Conservation (phyloP, 2,888 invertebrate genomes). For the Ramazzottius varieornatus region DNA sequence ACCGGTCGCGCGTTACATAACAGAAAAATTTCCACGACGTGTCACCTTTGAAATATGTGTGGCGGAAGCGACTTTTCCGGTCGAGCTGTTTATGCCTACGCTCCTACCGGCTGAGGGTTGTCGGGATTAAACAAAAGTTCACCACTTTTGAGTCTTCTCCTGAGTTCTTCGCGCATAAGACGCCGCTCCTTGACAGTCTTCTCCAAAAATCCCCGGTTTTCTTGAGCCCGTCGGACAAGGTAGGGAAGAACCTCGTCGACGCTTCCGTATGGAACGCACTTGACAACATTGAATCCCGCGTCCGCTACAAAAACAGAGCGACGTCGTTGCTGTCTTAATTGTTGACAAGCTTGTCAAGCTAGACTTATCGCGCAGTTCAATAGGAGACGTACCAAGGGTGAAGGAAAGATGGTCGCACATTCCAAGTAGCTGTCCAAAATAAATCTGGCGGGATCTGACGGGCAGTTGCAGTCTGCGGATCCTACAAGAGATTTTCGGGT, state of each 20-base stretch:
- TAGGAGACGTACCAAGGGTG: conserved; percentile 62
- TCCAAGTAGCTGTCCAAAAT: conserved; percentile 91
- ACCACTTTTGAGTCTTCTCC: conserved; percentile 43
- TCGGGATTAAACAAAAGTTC: conserved; percentile 22
- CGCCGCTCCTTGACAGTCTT: conserved; percentile 77
- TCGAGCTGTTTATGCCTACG: too few relatives aligned
- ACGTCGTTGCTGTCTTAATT: neutral
- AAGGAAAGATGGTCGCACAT: conserved; percentile 99
- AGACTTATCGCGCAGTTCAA: too few relatives aligned
- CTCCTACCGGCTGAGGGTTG: too few relatives aligned
- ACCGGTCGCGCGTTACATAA: too few relatives aligned
- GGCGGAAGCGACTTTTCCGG: too few relatives aligned
- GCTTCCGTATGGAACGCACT: conserved; percentile 96
- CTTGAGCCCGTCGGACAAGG: conserved; percentile 76
- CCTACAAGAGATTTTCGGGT: conserved; percentile 44
- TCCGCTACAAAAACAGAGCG: conserved; percentile 32
- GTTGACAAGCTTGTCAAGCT: neutral
- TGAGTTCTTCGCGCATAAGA: conserved; percentile 47
- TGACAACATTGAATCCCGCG: conserved; percentile 98
- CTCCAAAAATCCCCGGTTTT: conserved; percentile 70
- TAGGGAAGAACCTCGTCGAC: conserved; percentile 93
- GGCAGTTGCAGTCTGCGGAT: conserved; percentile 59
- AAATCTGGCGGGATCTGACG: conserved; percentile 88
- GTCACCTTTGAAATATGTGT: too few relatives aligned
- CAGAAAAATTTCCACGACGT: too few relatives aligned